Base-by-base conservation (phyloP, 2,888 invertebrate species). In the Agapostemon virescens region DNA sequence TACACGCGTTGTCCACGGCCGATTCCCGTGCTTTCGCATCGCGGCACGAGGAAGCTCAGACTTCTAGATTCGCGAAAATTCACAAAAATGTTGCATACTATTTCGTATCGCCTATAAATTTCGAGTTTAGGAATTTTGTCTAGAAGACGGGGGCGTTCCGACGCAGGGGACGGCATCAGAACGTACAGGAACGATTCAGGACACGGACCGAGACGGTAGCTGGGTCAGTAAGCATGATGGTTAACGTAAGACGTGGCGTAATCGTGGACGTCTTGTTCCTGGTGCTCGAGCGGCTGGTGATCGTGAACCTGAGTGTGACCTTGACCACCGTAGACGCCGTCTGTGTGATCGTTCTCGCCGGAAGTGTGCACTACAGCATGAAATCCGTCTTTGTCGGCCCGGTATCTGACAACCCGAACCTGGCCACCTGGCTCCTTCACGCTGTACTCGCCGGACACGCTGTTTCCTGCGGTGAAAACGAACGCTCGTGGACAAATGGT, bases 361-460 rank as follows among this genome's bases (percentile, higher is more conserved):
- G 91, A 90, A 79, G 90, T 91, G 83, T 91, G 92, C 23, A 93
- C 93, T 42, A 90, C 89, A 17, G 93, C 93, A 81, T 92, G 92
- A 88, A 93, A 93, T 77, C 93, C 93, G 30, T 91, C 90, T 79
- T 91, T 91, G 79, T 93, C 93, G 1, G 92, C 92, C 74, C 86
- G 91, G 70, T 92, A 92, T 74, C 89, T 91, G 63, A 92, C 92
- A 13, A 90, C 88, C 7, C 92, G 88, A 42, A 90, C 86, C 69
- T 88, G 90, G 52, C 93, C 93, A 72, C 93, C 93, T 23, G 93
- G 93, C 79, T 93, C 93, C 72, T 92, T 90, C 26, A 93, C 90
- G 49, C 90, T 91, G 86, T 93, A 93, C 79, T 93, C 92, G 30
- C 93, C 93, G 42, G 91, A 87, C 52, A 93, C 92, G 63, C 90